These are phyloP conservation scores for Heterotis niloticus DNA, from an alignment of 2,113 vertebrate species.

Conservation along the genomic window DNA sequence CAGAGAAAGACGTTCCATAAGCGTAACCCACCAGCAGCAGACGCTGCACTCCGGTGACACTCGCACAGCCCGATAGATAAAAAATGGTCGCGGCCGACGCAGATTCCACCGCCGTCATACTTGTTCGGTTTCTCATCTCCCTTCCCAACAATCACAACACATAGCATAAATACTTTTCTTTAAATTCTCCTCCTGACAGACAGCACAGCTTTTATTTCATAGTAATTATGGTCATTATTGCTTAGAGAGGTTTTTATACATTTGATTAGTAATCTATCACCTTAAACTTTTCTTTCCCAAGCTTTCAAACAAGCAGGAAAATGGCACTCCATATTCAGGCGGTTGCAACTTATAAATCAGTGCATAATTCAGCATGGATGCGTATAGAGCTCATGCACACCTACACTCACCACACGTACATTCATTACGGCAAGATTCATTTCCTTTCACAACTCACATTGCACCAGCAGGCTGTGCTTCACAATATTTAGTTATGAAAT, in stretches of 20 bases:
- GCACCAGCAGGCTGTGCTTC: slow-evolving; percentile 32
- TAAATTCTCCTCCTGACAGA: neutral
- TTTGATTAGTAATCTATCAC: slow-evolving; percentile 1
- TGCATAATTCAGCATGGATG: neutral
- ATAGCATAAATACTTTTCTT: too few relatives aligned
- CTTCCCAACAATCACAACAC: too few relatives aligned
- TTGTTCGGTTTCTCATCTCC: too few relatives aligned
- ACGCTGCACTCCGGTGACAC: too few relatives aligned
- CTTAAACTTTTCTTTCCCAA: neutral
- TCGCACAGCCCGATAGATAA: too few relatives aligned
- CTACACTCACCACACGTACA: neutral
- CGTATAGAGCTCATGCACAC: too few relatives aligned
- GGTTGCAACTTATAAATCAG: neutral
- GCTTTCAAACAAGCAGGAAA: neutral
- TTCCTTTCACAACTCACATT: slow-evolving; percentile 31
- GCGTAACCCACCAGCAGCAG: too few relatives aligned
- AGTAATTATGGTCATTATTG: neutral
- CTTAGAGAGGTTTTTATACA: neutral
- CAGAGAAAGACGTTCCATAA: too few relatives aligned
- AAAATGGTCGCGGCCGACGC: too few relatives aligned
- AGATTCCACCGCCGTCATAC: too few relatives aligned
- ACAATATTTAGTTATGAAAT: slow-evolving; percentile 43
- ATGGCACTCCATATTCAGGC: neutral
- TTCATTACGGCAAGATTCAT: neutral
- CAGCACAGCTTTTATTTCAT: neutral